phyloP scores from a whole-genome alignment of 2,888 invertebrate species.

The Caenorhabditis drosophilae region DNA sequence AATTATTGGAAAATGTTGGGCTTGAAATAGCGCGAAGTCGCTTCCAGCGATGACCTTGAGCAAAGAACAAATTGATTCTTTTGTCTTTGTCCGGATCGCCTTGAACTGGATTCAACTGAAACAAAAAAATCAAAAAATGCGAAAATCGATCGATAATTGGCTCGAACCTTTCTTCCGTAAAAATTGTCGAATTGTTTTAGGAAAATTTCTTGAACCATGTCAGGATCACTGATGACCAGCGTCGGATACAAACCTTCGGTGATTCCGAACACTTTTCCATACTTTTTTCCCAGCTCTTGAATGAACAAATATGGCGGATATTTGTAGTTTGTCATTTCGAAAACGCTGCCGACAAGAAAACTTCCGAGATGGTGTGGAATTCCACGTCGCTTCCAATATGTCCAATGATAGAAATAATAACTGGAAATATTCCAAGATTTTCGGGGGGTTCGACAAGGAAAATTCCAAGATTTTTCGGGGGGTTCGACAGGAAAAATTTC shows the following conservation, averaged over 20 bases:
- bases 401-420: conserved; percentile 25
- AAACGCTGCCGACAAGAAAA: conserved; percentile 32
- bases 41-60: conserved; percentile 72
- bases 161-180: conserved; percentile 67
- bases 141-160: background rate
- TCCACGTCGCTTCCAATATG: conserved; percentile 43
- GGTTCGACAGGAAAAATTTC: too few relatives aligned
- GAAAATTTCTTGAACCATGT: conserved; percentile 70
- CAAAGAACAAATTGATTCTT: conserved; percentile 64
- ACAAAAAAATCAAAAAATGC: background rate
- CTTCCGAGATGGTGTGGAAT: conserved; percentile 32
- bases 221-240: conserved; percentile 70
- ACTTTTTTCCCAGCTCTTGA: conserved; percentile 54
- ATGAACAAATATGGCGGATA: conserved; percentile 16
- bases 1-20: conserved; percentile 72
- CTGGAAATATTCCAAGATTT: too few relatives aligned
- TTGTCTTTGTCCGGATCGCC: conserved; percentile 45
- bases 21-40: conserved; percentile 71
- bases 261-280: conserved; percentile 44
- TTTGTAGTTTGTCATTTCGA: conserved; percentile 6
- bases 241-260: conserved; percentile 53
- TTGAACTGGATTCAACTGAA: conserved; percentile 54
- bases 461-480: too few relatives aligned
- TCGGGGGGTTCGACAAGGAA: too few relatives aligned
- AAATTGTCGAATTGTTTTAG: conserved; percentile 71